These are phyloP conservation scores for Iguana delicatissima DNA, from an alignment of 2,797 vertebrate species.

Conservation along the genomic window DNA sequence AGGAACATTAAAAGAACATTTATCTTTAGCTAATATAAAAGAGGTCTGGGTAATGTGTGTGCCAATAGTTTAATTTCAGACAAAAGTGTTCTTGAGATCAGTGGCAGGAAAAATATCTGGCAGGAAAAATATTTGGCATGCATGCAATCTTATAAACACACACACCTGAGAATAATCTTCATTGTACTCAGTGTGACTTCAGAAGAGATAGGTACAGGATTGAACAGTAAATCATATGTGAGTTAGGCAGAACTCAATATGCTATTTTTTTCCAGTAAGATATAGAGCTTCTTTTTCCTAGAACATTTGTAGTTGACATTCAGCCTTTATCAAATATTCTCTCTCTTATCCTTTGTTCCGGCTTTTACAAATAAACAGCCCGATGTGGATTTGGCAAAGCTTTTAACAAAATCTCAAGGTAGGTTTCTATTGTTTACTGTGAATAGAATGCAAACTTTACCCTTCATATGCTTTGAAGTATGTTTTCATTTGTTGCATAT, in stretches of 20 bases:
- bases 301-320: neutral
- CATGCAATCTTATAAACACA: neutral
- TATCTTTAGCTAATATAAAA: neutral
- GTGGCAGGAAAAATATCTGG: neutral
- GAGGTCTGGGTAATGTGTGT: neutral
- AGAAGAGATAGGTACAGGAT: neutral
- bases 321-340: constrained; percentile 34
- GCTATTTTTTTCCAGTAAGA: neutral
- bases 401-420: constrained; percentile 66
- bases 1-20: neutral
- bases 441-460: constrained; percentile 68
- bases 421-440: constrained; percentile 53
- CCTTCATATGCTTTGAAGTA: constrained; percentile 51
- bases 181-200: neutral
- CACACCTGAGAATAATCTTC: neutral
- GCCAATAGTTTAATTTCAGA: neutral
- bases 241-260: constrained; percentile 16
- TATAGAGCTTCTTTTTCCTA: neutral
- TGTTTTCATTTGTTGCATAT: constrained; percentile 56
- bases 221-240: neutral
- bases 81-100: neutral
- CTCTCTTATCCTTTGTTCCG: constrained; percentile 34
- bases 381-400: constrained; percentile 37
- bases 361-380: constrained; percentile 52
- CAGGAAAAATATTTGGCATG: neutral